Base-by-base conservation (phyloP, 2,797 vertebrate species). In the Tenualosa thibaudeaui region DNA sequence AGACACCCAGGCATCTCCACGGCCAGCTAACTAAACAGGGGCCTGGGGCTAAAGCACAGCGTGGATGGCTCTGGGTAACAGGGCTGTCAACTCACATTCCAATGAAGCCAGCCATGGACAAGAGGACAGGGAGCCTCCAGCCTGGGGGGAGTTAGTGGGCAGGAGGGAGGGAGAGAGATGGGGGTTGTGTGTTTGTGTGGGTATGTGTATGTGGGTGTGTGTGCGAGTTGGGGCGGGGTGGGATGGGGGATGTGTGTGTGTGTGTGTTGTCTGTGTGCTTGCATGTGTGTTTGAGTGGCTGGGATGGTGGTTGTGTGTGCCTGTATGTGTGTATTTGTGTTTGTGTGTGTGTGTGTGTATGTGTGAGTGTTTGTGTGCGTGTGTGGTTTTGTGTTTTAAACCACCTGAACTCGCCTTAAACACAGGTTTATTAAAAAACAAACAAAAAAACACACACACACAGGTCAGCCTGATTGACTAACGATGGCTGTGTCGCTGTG, bases 61-160 rank as follows among this genome's bases (percentile, higher is more conserved):
- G 43, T 81, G 87, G 56, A 83, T 84, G 82, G 71, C 88, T 78
- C 15, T 46, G 71, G 71, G 71, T 86, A 85, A 81, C 13, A 68
- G 82, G 53, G 65, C 82, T 89, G 89, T 89, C 89, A 87, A 51
- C 81, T 84, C 56, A 87, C 37, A 87, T 87, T 83, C 40, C 81
- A 4, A 83, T 50, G 40, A 87, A 78, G 43, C 53, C 82, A 24
- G 54, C 81, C 56, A 81, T 40, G 83, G 46, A 51, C 56, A 58
- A 17, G 71, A 19, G 40, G 40, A 19, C 37, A 78, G 71, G 71
- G 71, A 10, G 71, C 37, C 65, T 71, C 43, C 71, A 78, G 40
- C 71, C 40, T 40, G 75, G 19, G 84, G 24, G 87, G 40, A 12
- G 83, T 75, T 22, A 54, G 43, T n/a, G 49, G 24, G 53, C n/a